Evolutionary conservation across 2,797 vertebrate species (phyloP).

Genomic region (Chelidonichthys spinosus): DNA sequence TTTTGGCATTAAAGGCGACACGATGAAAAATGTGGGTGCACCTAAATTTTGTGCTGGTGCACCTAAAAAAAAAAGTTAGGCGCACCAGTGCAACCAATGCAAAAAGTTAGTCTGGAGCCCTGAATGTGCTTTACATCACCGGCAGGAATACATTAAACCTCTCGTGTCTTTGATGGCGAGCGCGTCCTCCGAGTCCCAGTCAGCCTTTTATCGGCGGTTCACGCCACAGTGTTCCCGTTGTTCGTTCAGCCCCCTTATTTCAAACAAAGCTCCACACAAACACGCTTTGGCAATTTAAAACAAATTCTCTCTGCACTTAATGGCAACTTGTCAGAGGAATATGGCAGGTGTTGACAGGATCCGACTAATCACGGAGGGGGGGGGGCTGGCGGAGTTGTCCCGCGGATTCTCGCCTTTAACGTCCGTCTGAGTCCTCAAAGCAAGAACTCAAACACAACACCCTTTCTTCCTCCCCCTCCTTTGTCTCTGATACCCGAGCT

Average conservation of each 20-base stretch:
- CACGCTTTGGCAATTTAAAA: conserved; percentile 73
- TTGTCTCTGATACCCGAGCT: conserved; percentile 20
- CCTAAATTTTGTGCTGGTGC: too few relatives aligned
- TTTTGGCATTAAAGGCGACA: too few relatives aligned
- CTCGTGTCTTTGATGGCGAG: too few relatives aligned
- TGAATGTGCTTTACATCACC: conserved; percentile 2
- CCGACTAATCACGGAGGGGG: conserved; percentile 27
- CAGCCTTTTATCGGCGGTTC: conserved; percentile 52
- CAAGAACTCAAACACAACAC: conserved; percentile 12
- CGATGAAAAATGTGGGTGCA: too few relatives aligned
- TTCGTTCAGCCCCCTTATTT: conserved; percentile 75
- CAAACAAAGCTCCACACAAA: conserved; percentile 71
- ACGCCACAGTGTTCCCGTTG: conserved; percentile 12
- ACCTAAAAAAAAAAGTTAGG: too few relatives aligned
- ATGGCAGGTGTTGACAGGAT: conserved; percentile 67
- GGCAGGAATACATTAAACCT: too few relatives aligned
- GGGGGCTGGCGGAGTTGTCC: conserved; percentile 14
- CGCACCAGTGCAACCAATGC: too few relatives aligned
- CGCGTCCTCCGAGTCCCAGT: too few relatives aligned
- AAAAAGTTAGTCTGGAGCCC: too few relatives aligned
- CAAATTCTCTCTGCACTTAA: conserved; percentile 69
- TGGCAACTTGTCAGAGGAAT: conserved; percentile 62
- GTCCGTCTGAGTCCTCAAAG: conserved; percentile 16
- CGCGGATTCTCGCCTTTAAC: conserved; percentile 30
- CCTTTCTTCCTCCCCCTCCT: background rate